Percentiles rank a stretch among this genome's conserved stretches.
phyloP scores from a whole-genome alignment of 2,113 vertebrate species.

The Gavialis gangeticus region DNA sequence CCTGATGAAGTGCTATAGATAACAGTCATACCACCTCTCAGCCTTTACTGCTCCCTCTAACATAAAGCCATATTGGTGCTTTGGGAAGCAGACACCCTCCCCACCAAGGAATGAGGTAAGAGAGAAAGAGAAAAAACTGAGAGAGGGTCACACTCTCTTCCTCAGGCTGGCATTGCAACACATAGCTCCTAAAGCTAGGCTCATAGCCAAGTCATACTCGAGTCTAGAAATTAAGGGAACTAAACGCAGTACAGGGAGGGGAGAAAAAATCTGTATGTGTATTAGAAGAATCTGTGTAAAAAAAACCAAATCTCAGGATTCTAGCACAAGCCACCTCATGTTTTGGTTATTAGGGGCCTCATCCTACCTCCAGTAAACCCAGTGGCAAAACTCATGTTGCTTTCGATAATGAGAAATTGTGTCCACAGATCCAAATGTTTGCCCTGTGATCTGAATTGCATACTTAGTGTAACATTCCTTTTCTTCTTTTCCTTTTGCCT shows the following conservation, averaged over 20 bases:
- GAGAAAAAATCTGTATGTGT: neutral
- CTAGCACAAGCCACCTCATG: neutral
- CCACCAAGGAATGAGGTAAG: neutral
- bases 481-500: neutral
- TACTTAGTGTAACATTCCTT: neutral
- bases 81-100: neutral
- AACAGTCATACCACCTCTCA: no score
- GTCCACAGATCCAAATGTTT: neutral
- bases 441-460: neutral
- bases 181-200: neutral
- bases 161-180: neutral
- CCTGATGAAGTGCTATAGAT: no score
- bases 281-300: neutral
- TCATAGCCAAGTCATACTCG: neutral
- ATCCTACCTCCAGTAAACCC: neutral
- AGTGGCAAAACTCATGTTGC: neutral
- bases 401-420: neutral
- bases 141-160: no score
- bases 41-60: no score
- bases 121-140: neutral
- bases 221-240: neutral
- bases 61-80: neutral
- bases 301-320: neutral
- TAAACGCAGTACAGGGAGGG: neutral
- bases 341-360: neutral